Conservation (phyloP, 1,140 invertebrate genomes). For the Adoxophyes honmai region DNA sequence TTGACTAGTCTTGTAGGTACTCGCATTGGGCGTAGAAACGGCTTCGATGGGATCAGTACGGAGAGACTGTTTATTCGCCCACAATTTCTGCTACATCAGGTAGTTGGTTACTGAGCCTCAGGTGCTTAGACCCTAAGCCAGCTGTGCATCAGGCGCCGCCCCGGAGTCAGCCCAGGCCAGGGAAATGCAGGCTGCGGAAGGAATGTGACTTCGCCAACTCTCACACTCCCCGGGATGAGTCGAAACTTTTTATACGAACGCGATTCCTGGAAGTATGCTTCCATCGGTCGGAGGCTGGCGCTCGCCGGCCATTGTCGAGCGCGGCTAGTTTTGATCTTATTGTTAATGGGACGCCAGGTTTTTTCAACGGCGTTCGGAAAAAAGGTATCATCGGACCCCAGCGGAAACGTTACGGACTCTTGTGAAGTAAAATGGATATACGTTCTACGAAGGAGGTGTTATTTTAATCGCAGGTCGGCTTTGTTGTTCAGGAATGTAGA, state of each 20-base stretch:
- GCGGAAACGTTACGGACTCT: conserved; percentile 72
- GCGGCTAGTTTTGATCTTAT: conserved; percentile 77
- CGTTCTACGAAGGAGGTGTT: conserved; percentile 72
- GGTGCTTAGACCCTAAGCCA: too few relatives aligned
- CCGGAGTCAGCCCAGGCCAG: conserved; percentile 15
- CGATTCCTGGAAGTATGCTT: conserved; percentile 66
- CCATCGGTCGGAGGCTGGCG: conserved; percentile 66
- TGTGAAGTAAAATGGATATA: conserved; percentile 71
- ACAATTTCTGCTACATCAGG: too few relatives aligned
- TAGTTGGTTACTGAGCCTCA: too few relatives aligned
- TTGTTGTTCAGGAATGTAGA: conserved; percentile 74
- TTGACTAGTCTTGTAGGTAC: too few relatives aligned
- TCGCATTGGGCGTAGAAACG: too few relatives aligned
- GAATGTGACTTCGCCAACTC: conserved; percentile 62
- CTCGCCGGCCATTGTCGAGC: conserved; percentile 67
- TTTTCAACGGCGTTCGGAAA: conserved; percentile 65
- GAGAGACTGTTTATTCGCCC: too few relatives aligned
- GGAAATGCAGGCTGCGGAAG: conserved; percentile 18
- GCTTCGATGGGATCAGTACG: too few relatives aligned
- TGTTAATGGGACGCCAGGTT: conserved; percentile 75
- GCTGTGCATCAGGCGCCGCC: neutral
- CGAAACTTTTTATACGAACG: conserved; percentile 65
- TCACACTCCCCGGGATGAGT: conserved; percentile 66
- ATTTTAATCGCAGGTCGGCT: conserved; percentile 70
- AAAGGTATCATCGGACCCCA: conserved; percentile 71